Evolutionary conservation across 2,888 invertebrate species (phyloP).

Genomic region (Erebia palarica): DNA sequence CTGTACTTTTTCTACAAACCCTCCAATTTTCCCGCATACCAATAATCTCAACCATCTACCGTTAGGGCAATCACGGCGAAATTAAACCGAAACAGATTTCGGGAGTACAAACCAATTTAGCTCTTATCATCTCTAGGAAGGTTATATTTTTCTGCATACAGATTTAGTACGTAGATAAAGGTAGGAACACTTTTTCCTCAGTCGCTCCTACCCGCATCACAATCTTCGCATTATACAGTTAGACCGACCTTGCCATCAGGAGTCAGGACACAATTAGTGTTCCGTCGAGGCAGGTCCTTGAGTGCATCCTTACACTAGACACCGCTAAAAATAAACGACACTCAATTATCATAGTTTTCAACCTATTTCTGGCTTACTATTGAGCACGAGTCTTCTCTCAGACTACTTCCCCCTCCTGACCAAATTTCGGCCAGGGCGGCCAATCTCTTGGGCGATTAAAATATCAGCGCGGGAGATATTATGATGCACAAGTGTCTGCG

Average conservation of each 20-base stretch:
- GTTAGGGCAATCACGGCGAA: constrained; percentile 32
- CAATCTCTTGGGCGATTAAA: no score
- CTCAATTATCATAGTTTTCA: background rate
- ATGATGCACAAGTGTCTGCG: no score
- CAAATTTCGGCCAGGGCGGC: no score
- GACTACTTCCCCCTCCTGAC: no score
- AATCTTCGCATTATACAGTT: constrained; percentile 75
- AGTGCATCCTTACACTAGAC: constrained; percentile 54
- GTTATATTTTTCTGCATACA: constrained; percentile 18
- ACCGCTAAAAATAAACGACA: constrained; percentile 36
- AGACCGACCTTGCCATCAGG: constrained; percentile 67
- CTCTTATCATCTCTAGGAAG: constrained; percentile 22
- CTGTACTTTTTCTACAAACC: constrained; percentile 45
- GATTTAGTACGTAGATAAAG: background rate
- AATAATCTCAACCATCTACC: constrained; percentile 26
- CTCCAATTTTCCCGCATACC: constrained; percentile 46
- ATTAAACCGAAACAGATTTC: constrained; percentile 28
- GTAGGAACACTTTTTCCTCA: constrained; percentile 28
- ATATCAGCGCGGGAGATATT: no score
- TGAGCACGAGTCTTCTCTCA: no score
- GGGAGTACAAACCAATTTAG: constrained; percentile 14
- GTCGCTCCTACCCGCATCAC: constrained; percentile 58
- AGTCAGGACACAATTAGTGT: constrained; percentile 67
- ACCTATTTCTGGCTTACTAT: no score
- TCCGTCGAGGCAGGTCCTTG: constrained; percentile 57